Conservation (phyloP, 2,888 invertebrate genomes). For the Aphrophora alni region DNA sequence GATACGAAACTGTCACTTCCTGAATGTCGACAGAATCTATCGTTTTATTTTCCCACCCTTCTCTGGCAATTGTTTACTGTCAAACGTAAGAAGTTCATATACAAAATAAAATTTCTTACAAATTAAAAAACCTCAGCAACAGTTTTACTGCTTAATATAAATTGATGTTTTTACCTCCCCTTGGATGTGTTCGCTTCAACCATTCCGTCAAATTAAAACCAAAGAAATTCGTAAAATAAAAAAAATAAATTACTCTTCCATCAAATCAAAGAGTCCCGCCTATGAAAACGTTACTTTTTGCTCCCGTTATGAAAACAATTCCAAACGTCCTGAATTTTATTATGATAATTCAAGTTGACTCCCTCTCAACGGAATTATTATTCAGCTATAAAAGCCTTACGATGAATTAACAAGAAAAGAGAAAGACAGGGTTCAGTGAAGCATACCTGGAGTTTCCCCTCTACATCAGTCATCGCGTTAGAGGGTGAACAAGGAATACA, state of each 20-base stretch:
- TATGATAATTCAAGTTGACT: background rate
- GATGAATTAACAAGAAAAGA: conserved; percentile 9
- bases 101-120: too few relatives aligned
- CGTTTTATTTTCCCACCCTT: too few relatives aligned
- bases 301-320: background rate
- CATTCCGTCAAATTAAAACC: too few relatives aligned
- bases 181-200: too few relatives aligned
- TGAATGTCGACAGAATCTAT: too few relatives aligned
- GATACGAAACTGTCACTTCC: too few relatives aligned
- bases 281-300: background rate
- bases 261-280: background rate
- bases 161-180: too few relatives aligned
- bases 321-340: conserved; percentile 1
- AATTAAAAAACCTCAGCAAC: too few relatives aligned
- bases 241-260: background rate
- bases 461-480: background rate
- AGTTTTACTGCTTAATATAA: too few relatives aligned
- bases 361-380: background rate
- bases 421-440: conserved; percentile 6
- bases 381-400: conserved; percentile 2
- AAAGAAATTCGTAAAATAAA: too few relatives aligned
- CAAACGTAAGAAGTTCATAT: too few relatives aligned
- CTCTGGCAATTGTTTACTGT: too few relatives aligned
- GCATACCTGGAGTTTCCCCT: background rate
- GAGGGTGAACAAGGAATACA: background rate